phyloP scores from a whole-genome alignment of 35 echinoderm and acorn worm genomes.

The Anneissia japonica region DNA sequence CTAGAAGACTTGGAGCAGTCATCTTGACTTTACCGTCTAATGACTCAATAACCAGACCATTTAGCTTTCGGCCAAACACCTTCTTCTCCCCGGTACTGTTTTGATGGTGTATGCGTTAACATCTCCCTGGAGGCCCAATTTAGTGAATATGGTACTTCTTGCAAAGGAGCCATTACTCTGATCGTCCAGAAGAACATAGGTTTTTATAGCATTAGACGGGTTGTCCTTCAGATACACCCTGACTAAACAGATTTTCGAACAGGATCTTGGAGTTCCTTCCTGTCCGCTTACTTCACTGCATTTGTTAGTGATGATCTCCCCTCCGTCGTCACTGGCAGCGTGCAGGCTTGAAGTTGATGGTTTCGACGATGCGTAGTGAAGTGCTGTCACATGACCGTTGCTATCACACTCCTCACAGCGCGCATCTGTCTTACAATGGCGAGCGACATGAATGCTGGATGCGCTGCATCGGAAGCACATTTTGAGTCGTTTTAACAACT shows the following conservation, averaged over 20 bases:
- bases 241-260: slow-evolving; percentile 41
- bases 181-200: slow-evolving; percentile 42
- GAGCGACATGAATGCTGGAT: slow-evolving; percentile 13
- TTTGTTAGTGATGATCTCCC: background rate
- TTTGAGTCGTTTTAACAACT: background rate
- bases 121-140: background rate
- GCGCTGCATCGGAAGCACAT: slow-evolving; percentile 39
- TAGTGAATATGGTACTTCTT: slow-evolving; percentile 16
- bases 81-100: slow-evolving; percentile 14
- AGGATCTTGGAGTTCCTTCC: slow-evolving; percentile 20
- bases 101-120: slow-evolving; percentile 30
- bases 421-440: slow-evolving; percentile 19
- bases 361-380: slow-evolving; percentile 5
- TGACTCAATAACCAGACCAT: slow-evolving; percentile 26
- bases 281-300: slow-evolving; percentile 30
- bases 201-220: background rate
- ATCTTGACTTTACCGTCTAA: slow-evolving; percentile 24
- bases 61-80: slow-evolving; percentile 22
- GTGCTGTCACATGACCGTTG: background rate
- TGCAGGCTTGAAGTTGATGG: background rate
- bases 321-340: background rate
- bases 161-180: slow-evolving; percentile 49
- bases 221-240: slow-evolving; percentile 29
- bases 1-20: slow-evolving; percentile 16
- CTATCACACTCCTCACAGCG: slow-evolving; percentile 6